Evolutionary conservation across 2,888 invertebrate species (phyloP).

Genomic region (Stegophylla sp.): DNA sequence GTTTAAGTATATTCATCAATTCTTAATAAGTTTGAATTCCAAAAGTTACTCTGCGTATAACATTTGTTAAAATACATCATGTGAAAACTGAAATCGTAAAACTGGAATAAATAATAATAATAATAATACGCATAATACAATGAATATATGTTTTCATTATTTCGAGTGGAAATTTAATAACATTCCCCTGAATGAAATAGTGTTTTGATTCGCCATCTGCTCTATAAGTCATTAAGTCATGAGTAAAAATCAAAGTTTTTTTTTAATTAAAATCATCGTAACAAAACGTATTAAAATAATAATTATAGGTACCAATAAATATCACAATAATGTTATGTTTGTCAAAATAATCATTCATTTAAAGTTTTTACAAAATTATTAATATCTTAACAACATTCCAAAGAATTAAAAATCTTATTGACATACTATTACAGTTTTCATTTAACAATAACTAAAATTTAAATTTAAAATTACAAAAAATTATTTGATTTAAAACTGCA

Average conservation of each 20-base stretch:
- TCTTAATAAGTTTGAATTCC: neutral
- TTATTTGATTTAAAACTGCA: no score
- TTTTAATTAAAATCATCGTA: neutral
- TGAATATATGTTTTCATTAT: neutral
- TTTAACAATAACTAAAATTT: no score
- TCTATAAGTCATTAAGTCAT: neutral
- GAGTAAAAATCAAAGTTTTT: neutral
- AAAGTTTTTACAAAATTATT: no score
- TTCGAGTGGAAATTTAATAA: neutral
- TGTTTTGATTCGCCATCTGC: neutral
- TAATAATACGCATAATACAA: neutral
- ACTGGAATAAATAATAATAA: neutral
- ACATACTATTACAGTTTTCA: no score
- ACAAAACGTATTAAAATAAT: neutral
- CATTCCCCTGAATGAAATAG: neutral
- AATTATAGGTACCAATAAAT: neutral
- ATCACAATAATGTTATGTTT: no score
- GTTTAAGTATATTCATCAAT: no score
- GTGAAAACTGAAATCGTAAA: neutral
- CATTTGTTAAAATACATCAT: neutral
- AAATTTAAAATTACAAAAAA: no score
- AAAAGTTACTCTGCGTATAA: neutral
- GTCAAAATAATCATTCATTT: no score
- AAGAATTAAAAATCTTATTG: no score
- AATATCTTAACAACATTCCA: no score